phyloP scores from a whole-genome alignment of 1,140 invertebrate genomes.

The Palaemon carinicauda region DNA sequence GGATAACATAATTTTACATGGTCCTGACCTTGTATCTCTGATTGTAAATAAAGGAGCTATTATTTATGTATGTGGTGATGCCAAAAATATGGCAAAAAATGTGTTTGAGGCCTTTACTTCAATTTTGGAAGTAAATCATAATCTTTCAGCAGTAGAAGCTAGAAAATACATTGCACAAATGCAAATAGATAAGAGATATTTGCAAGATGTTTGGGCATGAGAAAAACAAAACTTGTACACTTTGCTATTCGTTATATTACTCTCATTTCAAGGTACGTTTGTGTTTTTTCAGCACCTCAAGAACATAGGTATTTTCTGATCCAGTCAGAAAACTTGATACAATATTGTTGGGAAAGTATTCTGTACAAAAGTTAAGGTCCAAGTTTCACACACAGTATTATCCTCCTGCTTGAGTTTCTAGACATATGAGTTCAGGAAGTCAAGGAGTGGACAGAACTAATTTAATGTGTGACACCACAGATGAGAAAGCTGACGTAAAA shows the following conservation, averaged over 20 bases:
- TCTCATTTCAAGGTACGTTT: neutral
- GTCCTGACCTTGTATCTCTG: conserved; percentile 69
- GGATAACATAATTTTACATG: conserved; percentile 70
- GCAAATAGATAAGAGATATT: conserved; percentile 57
- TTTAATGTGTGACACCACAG: too few species aligned
- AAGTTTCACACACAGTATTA: too few species aligned
- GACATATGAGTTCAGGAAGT: too few species aligned
- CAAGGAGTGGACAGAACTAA: too few species aligned
- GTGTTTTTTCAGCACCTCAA: neutral
- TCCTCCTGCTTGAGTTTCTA: too few species aligned
- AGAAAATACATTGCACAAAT: conserved; percentile 49
- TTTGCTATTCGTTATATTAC: neutral
- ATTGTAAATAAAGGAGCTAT: conserved; percentile 69
- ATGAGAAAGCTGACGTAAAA: too few species aligned
- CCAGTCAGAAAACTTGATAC: too few species aligned
- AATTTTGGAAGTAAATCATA: conserved; percentile 67
- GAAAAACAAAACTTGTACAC: neutral
- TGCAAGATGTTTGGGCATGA: conserved; percentile 60
- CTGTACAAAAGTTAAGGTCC: too few species aligned
- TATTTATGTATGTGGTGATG: conserved; percentile 83
- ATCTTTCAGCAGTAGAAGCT: conserved; percentile 52
- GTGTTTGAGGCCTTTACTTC: conserved; percentile 72
- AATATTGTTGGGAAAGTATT: too few species aligned
- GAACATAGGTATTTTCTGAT: neutral
- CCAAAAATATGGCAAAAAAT: conserved; percentile 76